Percentiles rank a stretch among this genome's conserved stretches.
phyloP scores from a whole-genome alignment of 1,140 invertebrate species.

The Oppia nitens region DNA sequence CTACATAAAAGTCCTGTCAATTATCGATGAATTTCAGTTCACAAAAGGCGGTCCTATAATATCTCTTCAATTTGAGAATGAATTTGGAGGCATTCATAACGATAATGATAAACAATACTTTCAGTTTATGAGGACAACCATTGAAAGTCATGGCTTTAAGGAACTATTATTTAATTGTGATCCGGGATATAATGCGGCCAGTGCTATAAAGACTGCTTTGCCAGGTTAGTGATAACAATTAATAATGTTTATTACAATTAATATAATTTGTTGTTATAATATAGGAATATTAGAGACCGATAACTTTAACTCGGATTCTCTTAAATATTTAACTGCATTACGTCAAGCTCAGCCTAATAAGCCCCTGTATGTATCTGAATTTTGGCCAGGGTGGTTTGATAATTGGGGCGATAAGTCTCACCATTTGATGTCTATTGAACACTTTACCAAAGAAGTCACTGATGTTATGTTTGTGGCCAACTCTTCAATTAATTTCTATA shows the following conservation, averaged over 20 bases:
- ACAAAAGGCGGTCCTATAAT: conserved; percentile 29
- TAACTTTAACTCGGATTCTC: not conserved
- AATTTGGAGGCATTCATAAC: conserved; percentile 15
- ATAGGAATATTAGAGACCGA: not conserved
- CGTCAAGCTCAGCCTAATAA: conserved; percentile 19
- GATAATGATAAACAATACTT: conserved; percentile 1
- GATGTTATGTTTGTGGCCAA: conserved; percentile 20
- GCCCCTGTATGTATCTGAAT: conserved; percentile 28
- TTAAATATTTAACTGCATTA: not conserved
- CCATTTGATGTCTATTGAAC: conserved; percentile 6
- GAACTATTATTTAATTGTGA: not conserved
- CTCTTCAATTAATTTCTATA: conserved; percentile 54
- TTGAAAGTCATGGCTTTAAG: not conserved
- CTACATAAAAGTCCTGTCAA: conserved; percentile 26
- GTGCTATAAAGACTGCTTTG: not conserved
- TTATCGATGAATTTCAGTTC: conserved; percentile 28
- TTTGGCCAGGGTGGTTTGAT: conserved; percentile 29
- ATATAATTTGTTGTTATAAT: not conserved
- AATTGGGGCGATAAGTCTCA: conserved; percentile 24
- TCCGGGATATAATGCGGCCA: not conserved
- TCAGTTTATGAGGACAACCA: not conserved
- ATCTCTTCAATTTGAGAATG: conserved; percentile 26
- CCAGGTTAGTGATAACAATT: not conserved
- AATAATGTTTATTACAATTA: not conserved
- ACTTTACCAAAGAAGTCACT: conserved; percentile 18